Conservation (phyloP, 1,140 invertebrate species). For the Dreissena polymorpha region DNA sequence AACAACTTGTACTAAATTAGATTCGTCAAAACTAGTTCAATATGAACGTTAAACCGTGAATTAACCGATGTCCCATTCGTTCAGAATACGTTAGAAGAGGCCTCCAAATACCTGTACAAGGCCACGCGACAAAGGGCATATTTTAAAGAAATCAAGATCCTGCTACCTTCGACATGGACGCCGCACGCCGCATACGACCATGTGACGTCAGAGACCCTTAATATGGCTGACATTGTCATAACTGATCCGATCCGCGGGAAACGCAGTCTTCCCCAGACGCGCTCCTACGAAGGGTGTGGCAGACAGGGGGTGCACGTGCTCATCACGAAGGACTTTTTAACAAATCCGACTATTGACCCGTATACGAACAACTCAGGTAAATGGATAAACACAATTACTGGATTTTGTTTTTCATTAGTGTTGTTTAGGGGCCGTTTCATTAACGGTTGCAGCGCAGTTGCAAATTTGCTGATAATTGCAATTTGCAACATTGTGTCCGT, state of each 20-base stretch:
- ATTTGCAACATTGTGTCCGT: no score
- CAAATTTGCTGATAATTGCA: no score
- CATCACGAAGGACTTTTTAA: slow-evolving; percentile 47
- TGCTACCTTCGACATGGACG: slow-evolving; percentile 75
- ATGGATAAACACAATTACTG: neutral
- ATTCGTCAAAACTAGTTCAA: no score
- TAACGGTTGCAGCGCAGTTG: no score
- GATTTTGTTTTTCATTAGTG: no score
- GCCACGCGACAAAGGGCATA: slow-evolving; percentile 73
- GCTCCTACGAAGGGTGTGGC: slow-evolving; percentile 53
- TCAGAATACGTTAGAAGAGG: slow-evolving; percentile 53
- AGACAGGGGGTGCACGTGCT: slow-evolving; percentile 48
- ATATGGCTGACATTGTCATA: slow-evolving; percentile 65
- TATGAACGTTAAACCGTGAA: no score
- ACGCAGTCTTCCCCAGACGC: slow-evolving; percentile 32
- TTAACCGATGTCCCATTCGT: no score
- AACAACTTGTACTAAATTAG: no score
- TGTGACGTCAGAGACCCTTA: slow-evolving; percentile 56
- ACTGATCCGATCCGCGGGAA: slow-evolving; percentile 28
- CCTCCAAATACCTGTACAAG: slow-evolving; percentile 66
- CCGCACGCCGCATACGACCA: neutral
- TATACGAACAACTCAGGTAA: slow-evolving; percentile 41
- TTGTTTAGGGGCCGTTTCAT: no score
- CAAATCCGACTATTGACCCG: slow-evolving; percentile 8
- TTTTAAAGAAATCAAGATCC: slow-evolving; percentile 76